Evolutionary conservation across 2,888 invertebrate species (phyloP).

Genomic region (Euclidia mi): DNA sequence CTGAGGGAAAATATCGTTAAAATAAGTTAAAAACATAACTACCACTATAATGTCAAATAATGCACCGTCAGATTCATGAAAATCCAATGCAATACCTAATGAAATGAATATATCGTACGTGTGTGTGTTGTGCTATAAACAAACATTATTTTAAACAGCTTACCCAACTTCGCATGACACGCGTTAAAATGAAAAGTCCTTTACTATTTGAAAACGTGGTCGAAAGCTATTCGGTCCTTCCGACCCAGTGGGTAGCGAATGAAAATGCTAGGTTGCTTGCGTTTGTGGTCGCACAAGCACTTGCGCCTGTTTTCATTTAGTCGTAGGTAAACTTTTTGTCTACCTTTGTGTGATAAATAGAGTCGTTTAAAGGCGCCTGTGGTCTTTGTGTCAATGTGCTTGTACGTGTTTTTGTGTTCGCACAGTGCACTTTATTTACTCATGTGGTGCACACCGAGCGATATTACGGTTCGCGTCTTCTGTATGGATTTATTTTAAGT

Average conservation of each 20-base stretch:
- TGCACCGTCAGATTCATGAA: no score
- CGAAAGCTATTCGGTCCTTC: no score
- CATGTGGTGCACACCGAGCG: slow-evolving; percentile 18
- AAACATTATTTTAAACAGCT: no score
- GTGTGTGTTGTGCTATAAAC: no score
- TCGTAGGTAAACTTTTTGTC: slow-evolving; percentile 47
- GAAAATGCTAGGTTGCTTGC: slow-evolving; percentile 45
- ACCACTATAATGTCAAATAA: no score
- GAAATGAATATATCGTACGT: no score
- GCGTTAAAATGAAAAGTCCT: slow-evolving; percentile 49
- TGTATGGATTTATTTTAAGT: no score
- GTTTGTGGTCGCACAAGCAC: slow-evolving; percentile 40
- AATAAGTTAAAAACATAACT: no score
- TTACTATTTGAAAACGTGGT: no score
- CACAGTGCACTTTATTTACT: no score
- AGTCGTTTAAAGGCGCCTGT: slow-evolving; percentile 38
- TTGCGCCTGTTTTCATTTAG: slow-evolving; percentile 55
- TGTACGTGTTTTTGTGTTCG: slow-evolving; percentile 29
- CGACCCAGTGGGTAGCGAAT: slow-evolving; percentile 52
- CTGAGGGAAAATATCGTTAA: no score
- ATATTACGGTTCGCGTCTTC: slow-evolving; percentile 8
- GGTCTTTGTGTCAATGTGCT: slow-evolving; percentile 39
- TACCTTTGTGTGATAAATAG: slow-evolving; percentile 54
- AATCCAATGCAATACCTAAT: no score
- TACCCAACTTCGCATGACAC: slow-evolving; percentile 14